A percentile compares a stretch with the other conserved stretches of the same genome.
Evolutionary conservation across 2,888 invertebrate species (phyloP).

Genomic region (Anarsia innoxiella): DNA sequence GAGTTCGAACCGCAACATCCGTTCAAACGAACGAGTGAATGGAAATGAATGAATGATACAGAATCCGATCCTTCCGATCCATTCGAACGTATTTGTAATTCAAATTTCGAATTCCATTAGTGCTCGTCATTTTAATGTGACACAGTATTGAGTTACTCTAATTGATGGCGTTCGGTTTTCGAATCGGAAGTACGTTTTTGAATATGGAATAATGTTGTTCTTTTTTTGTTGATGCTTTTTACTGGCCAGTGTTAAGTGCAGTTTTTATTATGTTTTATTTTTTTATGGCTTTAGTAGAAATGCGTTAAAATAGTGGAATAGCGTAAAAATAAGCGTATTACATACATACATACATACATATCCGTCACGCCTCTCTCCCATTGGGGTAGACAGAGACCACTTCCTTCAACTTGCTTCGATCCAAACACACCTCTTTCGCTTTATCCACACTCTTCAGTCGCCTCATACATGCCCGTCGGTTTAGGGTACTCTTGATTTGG

Average conservation of each 20-base stretch:
- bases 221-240: constrained; percentile 17
- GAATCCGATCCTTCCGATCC: constrained; percentile 40
- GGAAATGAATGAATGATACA: constrained; percentile 7
- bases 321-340: background rate
- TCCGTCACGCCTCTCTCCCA: background rate
- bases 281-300: background rate
- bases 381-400: too few relatives aligned
- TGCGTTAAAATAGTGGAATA: too few relatives aligned
- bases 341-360: background rate
- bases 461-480: too few relatives aligned
- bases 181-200: constrained; percentile 48
- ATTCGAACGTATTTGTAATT: constrained; percentile 64
- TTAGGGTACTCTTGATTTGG: too few relatives aligned
- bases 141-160: constrained; percentile 73
- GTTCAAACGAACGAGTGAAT: constrained; percentile 8
- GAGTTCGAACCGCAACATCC: constrained; percentile 9
- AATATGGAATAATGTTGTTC: constrained; percentile 41
- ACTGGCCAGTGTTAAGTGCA: background rate
- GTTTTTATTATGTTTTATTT: background rate
- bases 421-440: too few relatives aligned
- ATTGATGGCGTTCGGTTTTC: constrained; percentile 60
- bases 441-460: too few relatives aligned
- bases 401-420: too few relatives aligned
- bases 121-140: constrained; percentile 74
- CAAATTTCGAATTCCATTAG: constrained; percentile 74